A percentile compares a stretch with the other conserved stretches of the same genome.
These are phyloP conservation scores for Rissa tridactyla DNA, from an alignment of 2,113 vertebrate species.

Conservation along the genomic window DNA sequence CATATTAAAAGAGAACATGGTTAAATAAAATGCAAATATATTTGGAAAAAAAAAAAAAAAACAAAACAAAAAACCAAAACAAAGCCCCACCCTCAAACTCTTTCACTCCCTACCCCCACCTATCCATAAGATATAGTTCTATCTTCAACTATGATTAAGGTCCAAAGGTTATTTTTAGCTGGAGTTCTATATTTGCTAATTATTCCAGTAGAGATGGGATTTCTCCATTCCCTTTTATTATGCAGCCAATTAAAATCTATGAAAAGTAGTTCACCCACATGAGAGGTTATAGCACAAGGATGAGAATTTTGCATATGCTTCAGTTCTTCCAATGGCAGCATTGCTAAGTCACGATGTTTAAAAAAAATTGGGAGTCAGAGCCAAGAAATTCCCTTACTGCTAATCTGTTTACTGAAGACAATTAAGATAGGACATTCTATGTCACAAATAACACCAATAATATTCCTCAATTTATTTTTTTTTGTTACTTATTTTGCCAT, in stretches of 20 bases:
- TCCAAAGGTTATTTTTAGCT: neutral
- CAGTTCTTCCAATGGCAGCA: neutral
- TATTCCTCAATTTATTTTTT: neutral
- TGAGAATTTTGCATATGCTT: neutral
- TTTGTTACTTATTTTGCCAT: neutral
- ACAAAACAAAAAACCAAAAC: neutral
- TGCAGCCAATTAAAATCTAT: neutral
- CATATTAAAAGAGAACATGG: neutral
- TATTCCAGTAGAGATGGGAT: neutral
- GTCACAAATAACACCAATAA: neutral
- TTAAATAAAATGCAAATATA: neutral
- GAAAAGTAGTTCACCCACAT: neutral
- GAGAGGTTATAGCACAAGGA: neutral
- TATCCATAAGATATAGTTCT: neutral
- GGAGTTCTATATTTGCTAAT: neutral
- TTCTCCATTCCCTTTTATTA: neutral
- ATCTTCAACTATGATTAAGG: neutral
- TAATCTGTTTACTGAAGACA: neutral
- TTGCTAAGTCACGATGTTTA: neutral
- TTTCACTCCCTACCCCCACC: neutral
- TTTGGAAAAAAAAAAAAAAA: neutral
- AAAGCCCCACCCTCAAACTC: neutral
- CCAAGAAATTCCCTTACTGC: neutral
- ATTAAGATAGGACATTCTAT: neutral
- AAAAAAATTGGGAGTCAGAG: neutral